Base-by-base conservation (phyloP, 2,888 invertebrate genomes). In the Allacma fusca region DNA sequence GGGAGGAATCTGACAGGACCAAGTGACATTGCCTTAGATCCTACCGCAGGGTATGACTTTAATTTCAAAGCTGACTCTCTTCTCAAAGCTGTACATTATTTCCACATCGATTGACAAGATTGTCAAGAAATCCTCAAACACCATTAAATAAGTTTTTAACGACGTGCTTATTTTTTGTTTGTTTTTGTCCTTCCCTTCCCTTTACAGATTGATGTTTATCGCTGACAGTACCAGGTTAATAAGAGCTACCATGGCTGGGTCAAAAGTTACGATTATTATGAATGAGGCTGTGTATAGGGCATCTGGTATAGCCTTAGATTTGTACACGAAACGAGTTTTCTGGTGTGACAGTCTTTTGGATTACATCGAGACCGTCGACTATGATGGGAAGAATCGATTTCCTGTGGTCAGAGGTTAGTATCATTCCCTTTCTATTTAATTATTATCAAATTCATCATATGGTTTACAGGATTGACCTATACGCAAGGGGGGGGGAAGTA, bases 341-440 rank as follows among this genome's bases (percentile, higher is more conserved):
- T 98, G 98, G 97, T 97, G 97, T 85, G 98, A 99, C 86, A 94
- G 96, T 0, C 88, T 97, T 19, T 88, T 98, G 75, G 97, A 98
- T 88, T 96, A 97, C 86, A 96, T 99, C 81, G 97, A 98, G 86
- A 95, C 96, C 0, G 94, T 97, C 0, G 95, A 97, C 87, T 99
- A 98, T 87, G 91, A 95, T 73, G 97, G 97, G 0, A 90, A 91
- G 79, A 91, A 93, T 83, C 89, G 97, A 80, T 92, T 93, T 80
- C 90, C 94, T 86, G 92, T 95, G 0, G 88, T 95, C 1, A 88
- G 95, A 78, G 95, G 87, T 85, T 79, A 82, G 70, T 74, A n/a
- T n/a, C n/a, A n/a, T n/a, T n/a, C n/a, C n/a, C n/a, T n/a, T n/a
- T n/a, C n/a, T n/a, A n/a, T n/a, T n/a, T n/a, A n/a, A n/a, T n/a